A percentile compares a stretch with the other conserved stretches of the same genome.
phyloP scores from a whole-genome alignment of 1,140 invertebrate species.

The Onthophagus taurus region DNA sequence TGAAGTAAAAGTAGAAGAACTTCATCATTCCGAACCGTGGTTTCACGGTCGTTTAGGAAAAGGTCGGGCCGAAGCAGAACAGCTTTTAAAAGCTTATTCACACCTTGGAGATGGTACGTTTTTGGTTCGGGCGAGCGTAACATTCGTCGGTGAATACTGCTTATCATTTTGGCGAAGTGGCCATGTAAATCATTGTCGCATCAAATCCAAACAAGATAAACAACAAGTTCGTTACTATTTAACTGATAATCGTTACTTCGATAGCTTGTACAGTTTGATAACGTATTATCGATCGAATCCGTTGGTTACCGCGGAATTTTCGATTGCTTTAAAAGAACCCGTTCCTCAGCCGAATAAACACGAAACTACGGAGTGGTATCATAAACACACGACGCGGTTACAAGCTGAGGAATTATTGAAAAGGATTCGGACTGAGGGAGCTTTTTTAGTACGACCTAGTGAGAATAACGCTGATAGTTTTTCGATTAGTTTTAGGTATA shows the following conservation, averaged over 20 bases:
- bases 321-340: conserved; percentile 78
- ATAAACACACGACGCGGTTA: conserved; percentile 64
- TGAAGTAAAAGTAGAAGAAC: conserved; percentile 62
- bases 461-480: conserved; percentile 77
- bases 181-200: conserved; percentile 87
- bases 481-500: conserved; percentile 93
- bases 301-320: conserved; percentile 79
- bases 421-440: conserved; percentile 74
- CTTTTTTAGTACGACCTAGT: conserved; percentile 82
- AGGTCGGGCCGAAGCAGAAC: conserved; percentile 60
- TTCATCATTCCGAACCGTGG: conserved; percentile 94
- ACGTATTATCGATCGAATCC: conserved; percentile 83
- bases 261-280: conserved; percentile 87
- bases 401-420: conserved; percentile 82
- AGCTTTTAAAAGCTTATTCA: conserved; percentile 64
- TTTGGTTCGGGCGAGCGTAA: conserved; percentile 88
- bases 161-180: conserved; percentile 89
- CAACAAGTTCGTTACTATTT: conserved; percentile 86
- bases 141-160: conserved; percentile 93
- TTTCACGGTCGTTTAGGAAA: conserved; percentile 82
- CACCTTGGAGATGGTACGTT: conserved; percentile 92
- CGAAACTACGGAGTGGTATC: conserved; percentile 91
- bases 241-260: conserved; percentile 81
- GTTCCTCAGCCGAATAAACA: conserved; percentile 93
- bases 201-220: conserved; percentile 80